Conservation (phyloP, 2,888 invertebrate genomes). For the Polymixis lichenea region DNA sequence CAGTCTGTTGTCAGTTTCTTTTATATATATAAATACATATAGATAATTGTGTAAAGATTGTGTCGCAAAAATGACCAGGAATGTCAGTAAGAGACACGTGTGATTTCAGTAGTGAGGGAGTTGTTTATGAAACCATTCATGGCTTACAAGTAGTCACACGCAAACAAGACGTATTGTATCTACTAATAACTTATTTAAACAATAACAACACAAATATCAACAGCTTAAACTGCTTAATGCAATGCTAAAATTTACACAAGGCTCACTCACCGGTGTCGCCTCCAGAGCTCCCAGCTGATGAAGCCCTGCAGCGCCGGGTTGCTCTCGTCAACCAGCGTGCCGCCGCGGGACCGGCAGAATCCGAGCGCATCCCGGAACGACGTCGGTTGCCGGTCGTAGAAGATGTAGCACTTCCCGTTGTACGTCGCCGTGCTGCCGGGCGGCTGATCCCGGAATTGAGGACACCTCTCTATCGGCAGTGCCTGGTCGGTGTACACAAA, state of each 20-base stretch:
- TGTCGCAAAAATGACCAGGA: neutral
- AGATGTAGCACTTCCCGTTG: conserved; percentile 98
- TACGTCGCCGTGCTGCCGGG: conserved; percentile 98
- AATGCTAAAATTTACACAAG: conserved; percentile 2
- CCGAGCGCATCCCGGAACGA: conserved; percentile 94
- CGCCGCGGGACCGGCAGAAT: conserved; percentile 95
- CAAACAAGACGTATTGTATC: neutral
- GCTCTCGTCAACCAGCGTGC: conserved; percentile 97
- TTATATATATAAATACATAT: neutral
- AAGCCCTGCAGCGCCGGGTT: conserved; percentile 98
- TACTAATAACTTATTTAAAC: too few relatives aligned
- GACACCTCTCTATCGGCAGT: conserved; percentile 97
- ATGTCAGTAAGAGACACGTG: neutral
- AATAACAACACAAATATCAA: neutral
- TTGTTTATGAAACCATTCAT: neutral
- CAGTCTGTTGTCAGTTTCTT: too few relatives aligned
- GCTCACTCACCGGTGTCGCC: conserved; percentile 94
- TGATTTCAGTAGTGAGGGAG: neutral
- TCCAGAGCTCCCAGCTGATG: conserved; percentile 98
- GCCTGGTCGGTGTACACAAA: conserved; percentile 98
- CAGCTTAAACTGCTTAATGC: conserved; percentile 6
- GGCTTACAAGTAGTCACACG: neutral
- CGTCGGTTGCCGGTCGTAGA: conserved; percentile 96
- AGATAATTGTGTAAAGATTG: neutral
- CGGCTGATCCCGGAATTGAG: conserved; percentile 97